Conservation (phyloP, 1,140 invertebrate genomes). For the Calliopsis andreniformis region DNA sequence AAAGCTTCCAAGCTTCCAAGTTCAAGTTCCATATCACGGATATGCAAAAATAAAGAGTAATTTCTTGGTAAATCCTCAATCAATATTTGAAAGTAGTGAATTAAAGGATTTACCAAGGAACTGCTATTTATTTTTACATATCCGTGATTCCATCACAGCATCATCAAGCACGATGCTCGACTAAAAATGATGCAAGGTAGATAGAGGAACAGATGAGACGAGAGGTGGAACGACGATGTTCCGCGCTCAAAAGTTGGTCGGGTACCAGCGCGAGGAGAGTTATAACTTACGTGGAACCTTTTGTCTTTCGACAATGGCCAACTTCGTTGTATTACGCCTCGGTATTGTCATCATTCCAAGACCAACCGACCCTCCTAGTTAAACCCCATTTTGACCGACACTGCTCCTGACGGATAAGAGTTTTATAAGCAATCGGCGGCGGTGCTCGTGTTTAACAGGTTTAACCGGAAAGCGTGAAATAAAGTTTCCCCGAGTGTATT, state of each 20-base stretch:
- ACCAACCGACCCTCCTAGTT: conserved; percentile 17
- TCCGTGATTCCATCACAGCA: background rate
- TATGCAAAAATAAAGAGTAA: too few species aligned
- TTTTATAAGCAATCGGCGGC: conserved; percentile 1
- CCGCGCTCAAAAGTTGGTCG: conserved; percentile 43
- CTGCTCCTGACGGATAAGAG: conserved; percentile 22
- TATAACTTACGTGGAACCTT: conserved; percentile 47
- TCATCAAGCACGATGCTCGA: background rate
- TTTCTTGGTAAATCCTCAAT: too few species aligned
- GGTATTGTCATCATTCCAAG: conserved; percentile 9
- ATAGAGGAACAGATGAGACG: background rate
- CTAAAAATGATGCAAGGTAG: conserved; percentile 11
- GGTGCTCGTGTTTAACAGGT: conserved; percentile 20
- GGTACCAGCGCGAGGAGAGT: conserved; percentile 32
- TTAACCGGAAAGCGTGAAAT: too few species aligned
- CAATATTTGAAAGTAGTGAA: too few species aligned
- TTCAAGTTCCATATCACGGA: too few species aligned
- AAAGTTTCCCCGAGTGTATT: too few species aligned
- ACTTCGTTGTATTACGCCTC: conserved; percentile 24
- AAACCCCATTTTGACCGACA: conserved; percentile 16
- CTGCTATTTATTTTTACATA: background rate
- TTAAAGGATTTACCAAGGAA: too few species aligned
- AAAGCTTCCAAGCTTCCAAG: too few species aligned
- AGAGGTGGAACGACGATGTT: background rate
- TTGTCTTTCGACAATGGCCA: conserved; percentile 57